phyloP scores from a whole-genome alignment of 2,888 invertebrate genomes.

The Polydrusus cervinus region DNA sequence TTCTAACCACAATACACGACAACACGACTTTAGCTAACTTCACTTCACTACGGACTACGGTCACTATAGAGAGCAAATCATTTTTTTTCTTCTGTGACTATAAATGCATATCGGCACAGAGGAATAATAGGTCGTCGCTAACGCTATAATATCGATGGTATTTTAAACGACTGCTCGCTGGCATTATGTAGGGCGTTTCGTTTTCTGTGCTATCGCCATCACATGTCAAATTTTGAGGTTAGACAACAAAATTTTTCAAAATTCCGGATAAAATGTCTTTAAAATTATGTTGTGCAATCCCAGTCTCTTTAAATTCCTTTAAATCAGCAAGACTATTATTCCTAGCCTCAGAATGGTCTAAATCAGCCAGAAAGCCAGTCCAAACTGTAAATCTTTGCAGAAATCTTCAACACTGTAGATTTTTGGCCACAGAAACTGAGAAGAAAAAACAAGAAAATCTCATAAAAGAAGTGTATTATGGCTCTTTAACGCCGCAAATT shows the following conservation, averaged over 20 bases:
- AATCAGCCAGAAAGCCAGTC: slow-evolving; percentile 29
- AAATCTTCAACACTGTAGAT: slow-evolving; percentile 28
- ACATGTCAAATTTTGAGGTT: slow-evolving; percentile 30
- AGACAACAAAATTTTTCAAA: slow-evolving; percentile 13
- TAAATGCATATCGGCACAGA: too few relatives aligned
- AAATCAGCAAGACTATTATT: slow-evolving; percentile 34
- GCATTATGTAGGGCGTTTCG: too few relatives aligned
- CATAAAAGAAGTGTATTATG: slow-evolving; percentile 75
- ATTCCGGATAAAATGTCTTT: slow-evolving; percentile 56
- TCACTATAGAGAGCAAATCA: too few relatives aligned
- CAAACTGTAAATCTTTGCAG: slow-evolving; percentile 29
- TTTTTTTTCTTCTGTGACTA: too few relatives aligned
- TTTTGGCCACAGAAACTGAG: slow-evolving; percentile 30
- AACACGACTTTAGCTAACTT: too few relatives aligned
- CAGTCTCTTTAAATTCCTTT: slow-evolving; percentile 41
- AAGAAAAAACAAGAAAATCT: slow-evolving; percentile 34
- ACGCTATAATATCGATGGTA: too few relatives aligned
- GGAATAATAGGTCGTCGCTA: too few relatives aligned
- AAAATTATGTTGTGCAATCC: slow-evolving; percentile 54
- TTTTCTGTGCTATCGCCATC: background rate
- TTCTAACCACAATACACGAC: too few relatives aligned
- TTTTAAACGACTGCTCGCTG: too few relatives aligned
- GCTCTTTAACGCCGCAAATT: slow-evolving; percentile 81
- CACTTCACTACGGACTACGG: too few relatives aligned
- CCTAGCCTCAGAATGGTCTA: slow-evolving; percentile 10